Evolutionary conservation across 2,888 invertebrate species (phyloP).

Genomic region (Diarsia mendica): DNA sequence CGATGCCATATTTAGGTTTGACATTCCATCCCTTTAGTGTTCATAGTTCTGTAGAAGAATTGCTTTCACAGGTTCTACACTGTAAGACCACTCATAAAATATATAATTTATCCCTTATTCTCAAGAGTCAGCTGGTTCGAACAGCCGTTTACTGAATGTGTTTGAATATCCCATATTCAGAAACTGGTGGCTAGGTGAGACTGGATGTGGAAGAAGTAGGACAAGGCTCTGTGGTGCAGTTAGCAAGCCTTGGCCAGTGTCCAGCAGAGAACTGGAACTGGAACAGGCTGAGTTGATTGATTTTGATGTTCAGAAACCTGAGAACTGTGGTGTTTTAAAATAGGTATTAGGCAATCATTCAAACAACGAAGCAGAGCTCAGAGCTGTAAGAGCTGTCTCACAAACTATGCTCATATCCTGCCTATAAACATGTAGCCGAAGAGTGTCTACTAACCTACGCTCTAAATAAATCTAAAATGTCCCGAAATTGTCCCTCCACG

Average conservation of each 20-base stretch:
- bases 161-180: neutral
- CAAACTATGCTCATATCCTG: no score
- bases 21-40: neutral
- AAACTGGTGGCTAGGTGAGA: neutral
- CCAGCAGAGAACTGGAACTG: neutral
- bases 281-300: neutral
- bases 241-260: neutral
- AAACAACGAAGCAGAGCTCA: no score
- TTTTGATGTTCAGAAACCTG: neutral
- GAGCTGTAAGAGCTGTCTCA: no score
- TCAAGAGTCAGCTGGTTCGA: neutral
- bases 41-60: no score
- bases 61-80: neutral
- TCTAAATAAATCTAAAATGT: conserved; percentile 14
- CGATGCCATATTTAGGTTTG: neutral
- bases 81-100: neutral
- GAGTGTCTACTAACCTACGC: no score
- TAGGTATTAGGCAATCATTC: neutral
- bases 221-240: no score
- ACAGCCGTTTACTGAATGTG: neutral
- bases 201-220: neutral
- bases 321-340: neutral
- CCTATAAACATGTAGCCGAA: no score
- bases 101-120: neutral
- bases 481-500: conserved; percentile 14